Evolutionary conservation across 2,888 invertebrate genomes (phyloP).

Genomic region (Pyralis farinalis): DNA sequence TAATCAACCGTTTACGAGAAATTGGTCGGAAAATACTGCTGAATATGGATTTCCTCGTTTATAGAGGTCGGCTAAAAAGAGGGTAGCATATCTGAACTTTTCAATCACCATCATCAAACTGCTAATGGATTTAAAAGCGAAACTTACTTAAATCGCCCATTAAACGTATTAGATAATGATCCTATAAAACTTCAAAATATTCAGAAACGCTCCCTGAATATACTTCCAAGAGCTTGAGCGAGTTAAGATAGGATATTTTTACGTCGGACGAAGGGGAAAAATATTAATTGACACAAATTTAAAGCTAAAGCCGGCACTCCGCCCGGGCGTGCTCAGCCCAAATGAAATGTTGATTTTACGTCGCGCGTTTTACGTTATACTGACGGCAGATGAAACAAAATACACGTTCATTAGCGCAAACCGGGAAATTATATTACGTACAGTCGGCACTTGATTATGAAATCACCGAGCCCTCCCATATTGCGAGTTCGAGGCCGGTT

Average conservation of each 20-base stretch:
- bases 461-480: conserved; percentile 44
- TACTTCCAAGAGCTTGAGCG: not conserved
- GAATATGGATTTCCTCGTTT: too few species aligned
- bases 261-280: conserved; percentile 41
- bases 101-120: not conserved
- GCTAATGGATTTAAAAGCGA: not conserved
- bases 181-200: conserved; percentile 1
- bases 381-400: conserved; percentile 72
- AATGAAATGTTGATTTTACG: conserved; percentile 70
- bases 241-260: conserved; percentile 17
- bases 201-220: not conserved
- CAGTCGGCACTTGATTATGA: conserved; percentile 65
- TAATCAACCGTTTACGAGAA: too few species aligned
- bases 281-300: conserved; percentile 61
- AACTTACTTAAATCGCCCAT: not conserved
- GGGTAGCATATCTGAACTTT: too few species aligned
- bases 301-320: conserved; percentile 38
- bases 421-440: conserved; percentile 64
- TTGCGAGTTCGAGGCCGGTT: conserved; percentile 36
- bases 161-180: not conserved
- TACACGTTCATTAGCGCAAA: conserved; percentile 74
- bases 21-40: too few species aligned
- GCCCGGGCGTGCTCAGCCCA: conserved; percentile 36
- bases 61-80: too few species aligned
- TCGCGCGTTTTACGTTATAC: conserved; percentile 52